Percentiles rank a stretch among this genome's conserved stretches.
These are phyloP conservation scores for Troides oblongomaculatus DNA, from an alignment of 2,888 invertebrate species.

Conservation along the genomic window DNA sequence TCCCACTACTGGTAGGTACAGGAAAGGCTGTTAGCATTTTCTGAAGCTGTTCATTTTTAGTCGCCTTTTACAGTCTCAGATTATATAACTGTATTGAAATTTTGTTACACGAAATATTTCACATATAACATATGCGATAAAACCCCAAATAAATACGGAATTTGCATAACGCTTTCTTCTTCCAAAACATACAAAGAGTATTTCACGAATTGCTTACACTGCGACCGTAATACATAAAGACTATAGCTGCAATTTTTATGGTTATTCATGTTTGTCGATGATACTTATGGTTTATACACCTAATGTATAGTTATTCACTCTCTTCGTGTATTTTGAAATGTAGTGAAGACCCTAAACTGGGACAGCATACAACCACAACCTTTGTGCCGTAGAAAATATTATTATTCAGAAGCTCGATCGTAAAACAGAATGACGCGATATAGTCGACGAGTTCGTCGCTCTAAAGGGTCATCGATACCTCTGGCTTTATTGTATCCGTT, in stretches of 20 bases:
- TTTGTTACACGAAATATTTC: no score
- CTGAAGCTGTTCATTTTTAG: no score
- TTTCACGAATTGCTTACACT: slow-evolving; percentile 23
- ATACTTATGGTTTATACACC: background rate
- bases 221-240: slow-evolving; percentile 25
- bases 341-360: slow-evolving; percentile 42
- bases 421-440: slow-evolving; percentile 53
- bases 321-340: slow-evolving; percentile 30
- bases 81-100: no score
- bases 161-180: slow-evolving; percentile 14
- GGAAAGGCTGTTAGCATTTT: no score
- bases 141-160: background rate
- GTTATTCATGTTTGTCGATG: background rate
- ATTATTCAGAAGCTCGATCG: slow-evolving; percentile 54
- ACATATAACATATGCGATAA: background rate
- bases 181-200: slow-evolving; percentile 34
- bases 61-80: no score
- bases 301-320: background rate
- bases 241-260: slow-evolving; percentile 2
- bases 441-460: slow-evolving; percentile 39
- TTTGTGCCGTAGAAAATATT: slow-evolving; percentile 50
- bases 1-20: no score
- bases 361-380: slow-evolving; percentile 38
- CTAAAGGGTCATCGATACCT: slow-evolving; percentile 49
- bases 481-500: slow-evolving; percentile 42